These are phyloP conservation scores for Diplodus puntazzo DNA, from an alignment of 2,797 vertebrate genomes.

Conservation along the genomic window DNA sequence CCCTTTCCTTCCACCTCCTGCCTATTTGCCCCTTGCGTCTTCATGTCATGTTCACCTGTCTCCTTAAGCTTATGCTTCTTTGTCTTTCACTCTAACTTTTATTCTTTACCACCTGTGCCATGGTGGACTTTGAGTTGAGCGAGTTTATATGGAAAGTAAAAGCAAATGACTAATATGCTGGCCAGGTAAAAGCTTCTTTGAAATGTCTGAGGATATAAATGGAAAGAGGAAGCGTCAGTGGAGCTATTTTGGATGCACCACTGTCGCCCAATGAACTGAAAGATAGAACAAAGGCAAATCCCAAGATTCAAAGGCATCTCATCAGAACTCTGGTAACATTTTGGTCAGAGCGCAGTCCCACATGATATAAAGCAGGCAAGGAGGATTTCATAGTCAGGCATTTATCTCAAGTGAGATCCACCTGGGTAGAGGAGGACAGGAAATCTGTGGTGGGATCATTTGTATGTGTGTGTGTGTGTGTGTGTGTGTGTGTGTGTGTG, in stretches of 20 bases:
- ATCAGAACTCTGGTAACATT: slow-evolving; percentile 43
- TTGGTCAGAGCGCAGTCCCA: slow-evolving; percentile 24
- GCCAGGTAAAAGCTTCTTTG: slow-evolving; percentile 42
- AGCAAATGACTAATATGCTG: slow-evolving; percentile 21
- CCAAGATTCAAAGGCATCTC: slow-evolving; percentile 31
- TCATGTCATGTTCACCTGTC: slow-evolving; percentile 60
- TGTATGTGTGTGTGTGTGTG: slow-evolving; percentile 11
- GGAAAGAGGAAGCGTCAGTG: slow-evolving; percentile 36
- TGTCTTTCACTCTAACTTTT: slow-evolving; percentile 32
- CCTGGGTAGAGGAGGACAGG: slow-evolving; percentile 23
- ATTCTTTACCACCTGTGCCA: slow-evolving; percentile 15
- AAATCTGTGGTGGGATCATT: slow-evolving; percentile 3
- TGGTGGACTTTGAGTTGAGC: slow-evolving; percentile 4
- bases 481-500: slow-evolving; percentile 13
- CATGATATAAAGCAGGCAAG: slow-evolving; percentile 8
- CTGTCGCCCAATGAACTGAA: slow-evolving; percentile 37
- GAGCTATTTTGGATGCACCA: slow-evolving; percentile 55
- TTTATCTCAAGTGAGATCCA: slow-evolving; percentile 9
- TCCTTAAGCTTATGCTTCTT: slow-evolving; percentile 31
- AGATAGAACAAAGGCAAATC: slow-evolving; percentile 61
- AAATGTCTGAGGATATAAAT: slow-evolving; percentile 55
- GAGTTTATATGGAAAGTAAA: slow-evolving; percentile 40
- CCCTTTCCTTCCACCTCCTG: slow-evolving; percentile 25
- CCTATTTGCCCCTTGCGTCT: slow-evolving; percentile 25
- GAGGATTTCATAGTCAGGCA: not conserved